Evolutionary conservation across 1,140 invertebrate species (phyloP).

Genomic region (Eumaeus atala): DNA sequence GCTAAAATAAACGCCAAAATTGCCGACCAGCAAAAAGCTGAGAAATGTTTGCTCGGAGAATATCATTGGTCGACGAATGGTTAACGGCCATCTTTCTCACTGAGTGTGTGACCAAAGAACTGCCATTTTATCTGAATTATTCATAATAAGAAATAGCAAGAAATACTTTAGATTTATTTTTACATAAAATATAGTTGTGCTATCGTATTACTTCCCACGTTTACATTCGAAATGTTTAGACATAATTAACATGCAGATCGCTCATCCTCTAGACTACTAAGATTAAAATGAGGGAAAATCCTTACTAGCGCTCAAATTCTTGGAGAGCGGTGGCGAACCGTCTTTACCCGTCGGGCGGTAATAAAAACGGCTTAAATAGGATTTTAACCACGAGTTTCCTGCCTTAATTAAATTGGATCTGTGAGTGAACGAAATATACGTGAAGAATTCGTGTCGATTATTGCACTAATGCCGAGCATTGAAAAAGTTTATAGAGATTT

Average conservation of each 20-base stretch:
- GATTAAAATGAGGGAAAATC: constrained; percentile 66
- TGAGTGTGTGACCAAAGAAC: too few species aligned
- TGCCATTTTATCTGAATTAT: too few species aligned
- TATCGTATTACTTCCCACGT: constrained; percentile 2
- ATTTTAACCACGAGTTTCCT: constrained; percentile 72
- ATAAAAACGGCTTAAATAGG: constrained; percentile 74
- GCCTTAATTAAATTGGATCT: constrained; percentile 75
- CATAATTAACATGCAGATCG: constrained; percentile 63
- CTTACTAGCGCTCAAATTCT: constrained; percentile 63
- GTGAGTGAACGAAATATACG: constrained; percentile 70
- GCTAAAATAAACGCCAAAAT: too few species aligned
- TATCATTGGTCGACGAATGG: too few species aligned
- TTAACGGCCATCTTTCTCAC: too few species aligned
- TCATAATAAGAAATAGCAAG: too few species aligned
- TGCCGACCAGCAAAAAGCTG: too few species aligned
- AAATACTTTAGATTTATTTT: too few species aligned
- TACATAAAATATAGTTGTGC: neutral
- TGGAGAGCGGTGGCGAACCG: constrained; percentile 59
- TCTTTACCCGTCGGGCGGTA: constrained; percentile 68
- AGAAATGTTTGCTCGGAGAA: too few species aligned
- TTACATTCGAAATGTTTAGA: constrained; percentile 33
- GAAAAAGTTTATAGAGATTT: neutral
- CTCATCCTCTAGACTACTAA: constrained; percentile 53
- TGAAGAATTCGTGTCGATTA: constrained; percentile 71
- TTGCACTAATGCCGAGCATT: constrained; percentile 32